Percentiles rank a stretch among this genome's conserved stretches.
These are phyloP conservation scores for Drosophila koepferae DNA, from an alignment of 2,888 invertebrate genomes.

Conservation along the genomic window DNA sequence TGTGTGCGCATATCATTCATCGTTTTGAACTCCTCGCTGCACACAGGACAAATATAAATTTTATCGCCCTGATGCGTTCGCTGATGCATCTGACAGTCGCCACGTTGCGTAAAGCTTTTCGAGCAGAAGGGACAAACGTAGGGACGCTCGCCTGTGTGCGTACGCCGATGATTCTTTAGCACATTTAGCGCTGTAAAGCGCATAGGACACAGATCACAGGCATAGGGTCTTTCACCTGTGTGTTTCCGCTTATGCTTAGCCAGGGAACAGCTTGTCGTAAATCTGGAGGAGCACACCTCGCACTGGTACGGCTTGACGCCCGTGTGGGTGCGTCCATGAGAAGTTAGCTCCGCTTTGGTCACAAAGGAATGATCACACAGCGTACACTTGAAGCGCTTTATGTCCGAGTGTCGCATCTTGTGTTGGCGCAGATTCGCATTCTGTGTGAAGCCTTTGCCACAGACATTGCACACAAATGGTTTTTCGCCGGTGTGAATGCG, in stretches of 20 bases:
- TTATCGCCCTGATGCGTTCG: constrained; percentile 86
- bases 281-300: constrained; percentile 86
- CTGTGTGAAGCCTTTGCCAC: constrained; percentile 87
- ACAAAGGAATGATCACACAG: constrained; percentile 86
- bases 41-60: constrained; percentile 76
- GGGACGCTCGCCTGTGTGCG: constrained; percentile 87
- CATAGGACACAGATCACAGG: constrained; percentile 87
- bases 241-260: constrained; percentile 87
- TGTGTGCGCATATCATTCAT: constrained; percentile 86
- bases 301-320: constrained; percentile 88
- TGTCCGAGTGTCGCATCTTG: constrained; percentile 87
- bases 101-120: constrained; percentile 87
- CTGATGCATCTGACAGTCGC: constrained; percentile 87
- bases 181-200: constrained; percentile 87
- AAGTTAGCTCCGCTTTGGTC: constrained; percentile 86
- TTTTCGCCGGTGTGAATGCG: constrained; percentile 87
- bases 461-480: constrained; percentile 86
- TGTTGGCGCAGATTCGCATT: constrained; percentile 88
- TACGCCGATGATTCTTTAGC: constrained; percentile 87
- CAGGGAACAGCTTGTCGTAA: constrained; percentile 87
- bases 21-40: constrained; percentile 85
- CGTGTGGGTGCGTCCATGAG: constrained; percentile 87
- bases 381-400: constrained; percentile 84
- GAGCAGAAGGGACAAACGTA: constrained; percentile 87
- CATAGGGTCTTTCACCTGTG: constrained; percentile 87